A percentile compares a stretch with the other conserved stretches of the same genome.
These are phyloP conservation scores for Onychostoma macrolepis DNA, from an alignment of 2,113 vertebrate genomes.

Conservation along the genomic window DNA sequence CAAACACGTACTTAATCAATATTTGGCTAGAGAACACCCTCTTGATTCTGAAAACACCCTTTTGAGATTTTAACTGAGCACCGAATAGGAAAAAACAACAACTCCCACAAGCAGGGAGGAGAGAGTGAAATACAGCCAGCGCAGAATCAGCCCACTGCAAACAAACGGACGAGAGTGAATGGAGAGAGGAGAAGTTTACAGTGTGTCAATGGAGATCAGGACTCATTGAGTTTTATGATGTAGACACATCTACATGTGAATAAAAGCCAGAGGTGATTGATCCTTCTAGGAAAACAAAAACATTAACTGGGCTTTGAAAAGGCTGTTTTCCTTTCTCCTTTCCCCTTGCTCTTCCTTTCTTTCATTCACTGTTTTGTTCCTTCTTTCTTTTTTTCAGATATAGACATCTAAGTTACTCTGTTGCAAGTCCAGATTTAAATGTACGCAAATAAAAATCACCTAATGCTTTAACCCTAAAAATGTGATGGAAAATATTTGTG, in stretches of 20 bases:
- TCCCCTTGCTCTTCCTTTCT: constrained; percentile 24
- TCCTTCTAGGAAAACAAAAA: constrained; percentile 79
- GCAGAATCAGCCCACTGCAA: constrained; percentile 60
- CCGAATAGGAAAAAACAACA: constrained; percentile 86
- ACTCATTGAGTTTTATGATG: constrained; percentile 59
- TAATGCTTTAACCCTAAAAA: background rate
- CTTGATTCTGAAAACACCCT: constrained; percentile 85
- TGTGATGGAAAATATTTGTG: background rate
- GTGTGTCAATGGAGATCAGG: constrained; percentile 50
- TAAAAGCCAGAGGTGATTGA: constrained; percentile 68
- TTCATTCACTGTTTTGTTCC: constrained; percentile 34
- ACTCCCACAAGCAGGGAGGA: constrained; percentile 83
- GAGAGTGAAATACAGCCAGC: constrained; percentile 71
- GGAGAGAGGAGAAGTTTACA: constrained; percentile 49
- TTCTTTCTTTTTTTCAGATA: constrained; percentile 19
- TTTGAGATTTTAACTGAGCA: constrained; percentile 98
- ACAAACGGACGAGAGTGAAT: constrained; percentile 58
- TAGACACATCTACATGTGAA: constrained; percentile 56
- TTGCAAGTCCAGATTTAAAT: constrained; percentile 44
- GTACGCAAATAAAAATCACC: constrained; percentile 64
- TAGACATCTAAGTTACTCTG: constrained; percentile 35
- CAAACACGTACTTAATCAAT: constrained; percentile 99
- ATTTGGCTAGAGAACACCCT: constrained; percentile 92
- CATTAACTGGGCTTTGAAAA: constrained; percentile 51
- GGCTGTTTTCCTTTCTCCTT: constrained; percentile 43